Base-by-base conservation (phyloP, 1,140 invertebrate species). In the Conus betulinus region DNA sequence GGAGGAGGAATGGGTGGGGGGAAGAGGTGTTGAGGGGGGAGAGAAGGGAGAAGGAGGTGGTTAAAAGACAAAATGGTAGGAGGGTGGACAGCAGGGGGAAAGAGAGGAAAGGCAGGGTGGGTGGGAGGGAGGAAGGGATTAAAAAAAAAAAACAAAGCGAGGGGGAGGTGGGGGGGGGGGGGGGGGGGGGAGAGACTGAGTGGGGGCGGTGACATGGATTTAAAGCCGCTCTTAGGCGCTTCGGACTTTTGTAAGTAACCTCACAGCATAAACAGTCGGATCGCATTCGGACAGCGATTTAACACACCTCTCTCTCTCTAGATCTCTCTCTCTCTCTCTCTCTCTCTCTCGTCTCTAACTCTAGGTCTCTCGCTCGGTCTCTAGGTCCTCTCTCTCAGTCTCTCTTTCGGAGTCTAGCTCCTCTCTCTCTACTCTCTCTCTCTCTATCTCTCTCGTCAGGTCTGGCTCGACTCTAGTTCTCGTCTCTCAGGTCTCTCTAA, bases 341-440 rank as follows among this genome's bases (percentile, higher is more conserved):
- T 74, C 79, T 82, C 79, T 82, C 79, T 82, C 79, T 82, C 0
- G n/a, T 51, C 79, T 8, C 79, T n/a, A n/a, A n/a, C n/a, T n/a
- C n/a, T n/a, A n/a, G 11, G 25, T 57, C 55, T 6, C 55, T 60
- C 57, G 57, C 57, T 60, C 57, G 4, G 39, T 39, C 39, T 39
- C 39, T 63, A 8, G 8, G 8, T 63, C 3, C 39, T 39, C 39
- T 39, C 39, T 39, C 39, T 39, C 39, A 1, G 0, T 39, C 39
- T 39, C 39, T 39, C 39, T 39, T 3, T 39, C 39, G 8, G 8
- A 10, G 8, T 39, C 60, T 63, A n/a, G n/a, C 11, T 63, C 60
- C 11, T 63, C 60, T 63, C 60, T 39, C 39, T n/a, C n/a, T n/a
- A n/a, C 13, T 6, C 8, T 60, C 57, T 60, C 57, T 15, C 8